Percentiles rank a stretch among this genome's conserved stretches.
Conservation (phyloP, 2,888 invertebrate genomes). For the Thymelicus lineola region DNA sequence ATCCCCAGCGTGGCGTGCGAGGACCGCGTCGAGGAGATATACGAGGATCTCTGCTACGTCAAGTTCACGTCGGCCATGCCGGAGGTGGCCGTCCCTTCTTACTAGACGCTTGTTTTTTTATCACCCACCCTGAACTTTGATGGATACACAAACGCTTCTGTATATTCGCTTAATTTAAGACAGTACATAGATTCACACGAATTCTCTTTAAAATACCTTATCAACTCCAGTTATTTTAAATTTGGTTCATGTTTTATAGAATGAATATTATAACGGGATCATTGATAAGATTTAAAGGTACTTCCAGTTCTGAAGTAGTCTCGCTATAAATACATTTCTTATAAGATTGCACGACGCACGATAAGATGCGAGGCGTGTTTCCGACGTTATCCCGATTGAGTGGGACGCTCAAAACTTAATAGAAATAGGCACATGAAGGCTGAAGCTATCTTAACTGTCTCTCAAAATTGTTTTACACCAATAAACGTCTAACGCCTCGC, state of each 20-base stretch:
- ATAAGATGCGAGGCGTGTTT: constrained; percentile 13
- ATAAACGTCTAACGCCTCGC: constrained; percentile 24
- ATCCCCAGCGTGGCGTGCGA: constrained; percentile 86
- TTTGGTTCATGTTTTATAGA: too few species aligned
- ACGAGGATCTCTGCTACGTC: constrained; percentile 95
- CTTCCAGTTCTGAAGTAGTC: constrained; percentile 24
- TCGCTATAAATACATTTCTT: constrained; percentile 22
- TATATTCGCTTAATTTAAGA: background rate
- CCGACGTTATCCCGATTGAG: constrained; percentile 15
- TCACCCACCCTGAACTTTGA: constrained; percentile 1
- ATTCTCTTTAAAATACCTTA: too few species aligned
- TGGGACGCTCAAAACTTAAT: constrained; percentile 27
- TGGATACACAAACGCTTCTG: constrained; percentile 12
- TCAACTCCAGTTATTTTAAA: too few species aligned
- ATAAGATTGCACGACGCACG: constrained; percentile 26
- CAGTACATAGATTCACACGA: background rate
- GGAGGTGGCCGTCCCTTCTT: constrained; percentile 82
- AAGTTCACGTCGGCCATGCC: constrained; percentile 89
- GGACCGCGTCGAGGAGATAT: constrained; percentile 92
- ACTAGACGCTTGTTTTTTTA: constrained; percentile 20
- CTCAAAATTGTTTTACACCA: constrained; percentile 33
- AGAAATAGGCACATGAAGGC: constrained; percentile 6
- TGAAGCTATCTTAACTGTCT: constrained; percentile 12
- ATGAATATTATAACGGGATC: background rate
- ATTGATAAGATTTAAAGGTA: constrained; percentile 24